Conservation (phyloP, 2,888 invertebrate species). For the Cephus spinipes region DNA sequence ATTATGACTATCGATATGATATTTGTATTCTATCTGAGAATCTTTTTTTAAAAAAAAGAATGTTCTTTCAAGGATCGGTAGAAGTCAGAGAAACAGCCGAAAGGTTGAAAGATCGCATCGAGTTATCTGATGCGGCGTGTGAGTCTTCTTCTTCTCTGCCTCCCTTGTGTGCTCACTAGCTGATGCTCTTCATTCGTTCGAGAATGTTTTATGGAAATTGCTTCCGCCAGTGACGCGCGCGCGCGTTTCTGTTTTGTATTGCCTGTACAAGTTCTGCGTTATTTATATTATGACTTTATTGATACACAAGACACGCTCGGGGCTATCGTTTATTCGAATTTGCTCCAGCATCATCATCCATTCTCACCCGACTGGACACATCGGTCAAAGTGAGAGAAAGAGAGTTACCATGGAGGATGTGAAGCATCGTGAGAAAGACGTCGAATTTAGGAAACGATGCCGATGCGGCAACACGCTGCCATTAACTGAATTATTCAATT, state of each 20-base stretch:
- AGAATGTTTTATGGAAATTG: conserved; percentile 49
- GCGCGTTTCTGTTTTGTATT: conserved; percentile 35
- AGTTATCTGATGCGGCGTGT: too few species aligned
- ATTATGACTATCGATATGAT: too few species aligned
- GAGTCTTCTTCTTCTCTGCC: not conserved
- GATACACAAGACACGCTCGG: conserved; percentile 7
- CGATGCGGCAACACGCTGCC: too few species aligned
- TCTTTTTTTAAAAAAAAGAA: too few species aligned
- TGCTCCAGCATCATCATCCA: not conserved
- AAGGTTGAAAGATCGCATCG: too few species aligned
- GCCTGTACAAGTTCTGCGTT: conserved; percentile 25
- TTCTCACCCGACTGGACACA: not conserved
- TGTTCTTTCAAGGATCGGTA: too few species aligned
- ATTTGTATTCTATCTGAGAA: too few species aligned
- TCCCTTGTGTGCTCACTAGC: conserved; percentile 2
- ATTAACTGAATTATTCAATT: too few species aligned
- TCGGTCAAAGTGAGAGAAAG: not conserved
- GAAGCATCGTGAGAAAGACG: not conserved
- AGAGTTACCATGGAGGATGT: not conserved
- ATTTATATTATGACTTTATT: conserved; percentile 45
- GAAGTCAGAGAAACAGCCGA: too few species aligned
- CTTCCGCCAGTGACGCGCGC: conserved; percentile 33
- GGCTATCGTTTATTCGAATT: not conserved
- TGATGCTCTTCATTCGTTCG: conserved; percentile 35
- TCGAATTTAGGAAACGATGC: too few species aligned